Evolutionary conservation across 2,888 invertebrate genomes (phyloP).

Genomic region (Dichetophora obliterata): DNA sequence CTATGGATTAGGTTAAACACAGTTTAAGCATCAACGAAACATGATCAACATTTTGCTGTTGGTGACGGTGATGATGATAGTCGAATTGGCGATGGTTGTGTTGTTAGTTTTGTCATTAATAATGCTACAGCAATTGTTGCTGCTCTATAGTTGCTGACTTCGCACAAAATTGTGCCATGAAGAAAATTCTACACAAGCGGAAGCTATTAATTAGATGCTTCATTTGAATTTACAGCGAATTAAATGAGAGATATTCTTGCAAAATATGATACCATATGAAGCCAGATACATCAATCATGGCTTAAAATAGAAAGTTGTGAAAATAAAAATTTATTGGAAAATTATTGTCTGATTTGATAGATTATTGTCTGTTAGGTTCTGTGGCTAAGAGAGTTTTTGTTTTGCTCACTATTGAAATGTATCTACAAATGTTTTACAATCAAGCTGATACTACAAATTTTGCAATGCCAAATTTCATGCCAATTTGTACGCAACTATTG

Average conservation of each 20-base stretch:
- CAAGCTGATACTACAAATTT: too few species aligned
- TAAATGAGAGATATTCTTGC: background rate
- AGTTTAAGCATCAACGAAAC: background rate
- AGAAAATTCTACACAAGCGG: background rate
- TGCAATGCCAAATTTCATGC: too few species aligned
- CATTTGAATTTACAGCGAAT: constrained; percentile 7
- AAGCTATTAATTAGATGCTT: constrained; percentile 24
- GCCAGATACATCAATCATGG: too few species aligned
- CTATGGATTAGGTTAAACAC: background rate
- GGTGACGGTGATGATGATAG: background rate
- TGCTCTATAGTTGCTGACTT: background rate
- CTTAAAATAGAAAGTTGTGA: too few species aligned
- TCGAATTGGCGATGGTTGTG: background rate
- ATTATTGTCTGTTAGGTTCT: too few species aligned
- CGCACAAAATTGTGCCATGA: constrained; percentile 1
- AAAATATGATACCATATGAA: too few species aligned
- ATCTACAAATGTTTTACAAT: too few species aligned
- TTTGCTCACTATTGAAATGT: too few species aligned
- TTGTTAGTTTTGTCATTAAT: background rate
- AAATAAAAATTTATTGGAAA: too few species aligned
- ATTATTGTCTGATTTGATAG: too few species aligned
- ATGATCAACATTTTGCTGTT: constrained; percentile 7
- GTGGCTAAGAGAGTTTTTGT: too few species aligned
- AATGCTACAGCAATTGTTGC: background rate
- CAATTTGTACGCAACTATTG: too few species aligned